A percentile compares a stretch with the other conserved stretches of the same genome.
Conservation (phyloP, 2,113 vertebrate genomes). For the Chaetodon auriga region DNA sequence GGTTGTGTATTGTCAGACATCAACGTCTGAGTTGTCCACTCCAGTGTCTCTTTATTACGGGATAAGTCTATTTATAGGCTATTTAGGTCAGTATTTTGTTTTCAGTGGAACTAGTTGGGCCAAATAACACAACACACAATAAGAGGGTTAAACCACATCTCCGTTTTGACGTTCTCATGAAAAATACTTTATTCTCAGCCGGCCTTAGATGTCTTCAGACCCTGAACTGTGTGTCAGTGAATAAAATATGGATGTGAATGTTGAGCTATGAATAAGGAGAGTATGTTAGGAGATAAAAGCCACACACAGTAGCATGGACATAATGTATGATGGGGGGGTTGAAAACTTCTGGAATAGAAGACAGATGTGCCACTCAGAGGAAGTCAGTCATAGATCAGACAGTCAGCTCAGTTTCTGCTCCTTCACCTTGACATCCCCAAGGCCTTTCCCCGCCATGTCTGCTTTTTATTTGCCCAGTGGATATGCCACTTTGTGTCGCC, state of each 20-base stretch:
- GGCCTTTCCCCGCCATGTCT: slow-evolving; percentile 31
- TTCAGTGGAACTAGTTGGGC: background rate
- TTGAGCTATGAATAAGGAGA: slow-evolving; percentile 16
- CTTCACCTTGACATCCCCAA: slow-evolving; percentile 53
- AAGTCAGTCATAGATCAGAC: slow-evolving; percentile 62
- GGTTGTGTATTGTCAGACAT: slow-evolving; percentile 30
- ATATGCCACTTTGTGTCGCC: slow-evolving; percentile 50
- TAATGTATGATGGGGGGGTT: slow-evolving; percentile 26
- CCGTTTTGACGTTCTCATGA: background rate
- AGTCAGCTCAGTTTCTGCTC: slow-evolving; percentile 38
- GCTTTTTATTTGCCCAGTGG: slow-evolving; percentile 61
- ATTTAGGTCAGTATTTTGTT: slow-evolving; percentile 18
- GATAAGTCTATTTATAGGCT: background rate
- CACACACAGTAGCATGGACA: slow-evolving; percentile 9
- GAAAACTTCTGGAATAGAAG: slow-evolving; percentile 40
- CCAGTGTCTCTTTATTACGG: slow-evolving; percentile 16
- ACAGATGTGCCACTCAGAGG: slow-evolving; percentile 54
- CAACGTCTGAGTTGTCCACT: background rate
- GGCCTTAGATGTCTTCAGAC: background rate
- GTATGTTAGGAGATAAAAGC: slow-evolving; percentile 2
- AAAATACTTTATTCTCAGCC: background rate
- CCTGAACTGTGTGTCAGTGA: background rate
- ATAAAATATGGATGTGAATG: slow-evolving; percentile 9
- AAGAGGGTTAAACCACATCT: slow-evolving; percentile 9
- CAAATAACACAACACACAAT: slow-evolving; percentile 12